Percentiles rank a stretch among this genome's conserved stretches.
Conservation (phyloP, 2,797 vertebrate genomes). For the Sandelia bainsii region DNA sequence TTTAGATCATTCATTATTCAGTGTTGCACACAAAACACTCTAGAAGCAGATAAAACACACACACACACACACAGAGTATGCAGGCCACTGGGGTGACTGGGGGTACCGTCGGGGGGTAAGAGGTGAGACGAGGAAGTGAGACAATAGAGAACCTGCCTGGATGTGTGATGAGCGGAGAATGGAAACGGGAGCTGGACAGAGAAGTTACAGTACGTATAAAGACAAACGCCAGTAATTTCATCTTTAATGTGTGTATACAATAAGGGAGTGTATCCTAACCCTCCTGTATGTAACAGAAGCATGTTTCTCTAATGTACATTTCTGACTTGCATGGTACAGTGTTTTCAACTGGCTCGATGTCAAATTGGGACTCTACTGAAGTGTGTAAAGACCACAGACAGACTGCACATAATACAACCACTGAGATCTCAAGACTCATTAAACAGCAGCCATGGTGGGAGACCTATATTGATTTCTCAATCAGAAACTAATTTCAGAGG, state of each 20-base stretch:
- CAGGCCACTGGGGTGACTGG: constrained; percentile 13
- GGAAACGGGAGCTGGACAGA: background rate
- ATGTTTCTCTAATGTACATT: too few species aligned
- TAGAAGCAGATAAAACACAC: constrained; percentile 23
- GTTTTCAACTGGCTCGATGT: background rate
- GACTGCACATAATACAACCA: constrained; percentile 18
- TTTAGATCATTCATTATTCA: constrained; percentile 67
- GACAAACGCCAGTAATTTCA: background rate
- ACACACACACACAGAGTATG: constrained; percentile 18
- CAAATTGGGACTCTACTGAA: constrained; percentile 11
- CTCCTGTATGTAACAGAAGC: too few species aligned
- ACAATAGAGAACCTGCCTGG: constrained; percentile 18
- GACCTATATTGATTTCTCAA: constrained; percentile 44
- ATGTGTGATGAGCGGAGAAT: constrained; percentile 11
- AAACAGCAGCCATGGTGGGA: constrained; percentile 29
- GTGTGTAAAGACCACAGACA: constrained; percentile 27
- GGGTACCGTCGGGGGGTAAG: constrained; percentile 23
- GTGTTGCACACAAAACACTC: constrained; percentile 38
- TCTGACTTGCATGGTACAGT: background rate
- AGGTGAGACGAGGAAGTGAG: constrained; percentile 28
- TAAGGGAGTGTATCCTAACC: background rate
- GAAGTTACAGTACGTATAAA: background rate
- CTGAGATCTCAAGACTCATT: constrained; percentile 44
- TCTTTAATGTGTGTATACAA: background rate
- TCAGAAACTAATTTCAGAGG: constrained; percentile 45